Conservation (phyloP, 1,140 invertebrate species). For the Plectrocnemia conspersa region DNA sequence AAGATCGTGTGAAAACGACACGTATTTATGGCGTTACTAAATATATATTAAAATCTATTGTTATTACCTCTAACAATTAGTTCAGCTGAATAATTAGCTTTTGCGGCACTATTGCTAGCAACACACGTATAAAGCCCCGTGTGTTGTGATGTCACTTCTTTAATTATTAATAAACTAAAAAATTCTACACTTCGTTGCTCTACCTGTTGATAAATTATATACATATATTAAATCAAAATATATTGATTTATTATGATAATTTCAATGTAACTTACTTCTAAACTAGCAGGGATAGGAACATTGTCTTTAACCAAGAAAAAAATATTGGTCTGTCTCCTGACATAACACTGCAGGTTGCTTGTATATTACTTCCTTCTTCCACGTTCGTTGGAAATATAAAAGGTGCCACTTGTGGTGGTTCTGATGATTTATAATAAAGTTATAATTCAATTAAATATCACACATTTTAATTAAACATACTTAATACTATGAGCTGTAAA, state of each 20-base stretch:
- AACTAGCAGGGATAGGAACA: slow-evolving; percentile 53
- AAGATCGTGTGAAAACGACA: background rate
- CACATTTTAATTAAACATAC: slow-evolving; percentile 47
- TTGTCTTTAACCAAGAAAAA: slow-evolving; percentile 76
- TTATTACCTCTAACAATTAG: slow-evolving; percentile 74
- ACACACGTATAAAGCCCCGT: slow-evolving; percentile 84
- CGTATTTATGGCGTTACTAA: background rate
- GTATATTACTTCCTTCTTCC: slow-evolving; percentile 73
- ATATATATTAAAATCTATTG: background rate
- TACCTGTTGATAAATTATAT: slow-evolving; percentile 50
- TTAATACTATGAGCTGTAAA: slow-evolving; percentile 63
- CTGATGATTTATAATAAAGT: slow-evolving; percentile 40
- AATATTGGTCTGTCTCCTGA: slow-evolving; percentile 78
- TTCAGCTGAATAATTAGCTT: slow-evolving; percentile 75
- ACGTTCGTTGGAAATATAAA: slow-evolving; percentile 69
- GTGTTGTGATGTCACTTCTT: slow-evolving; percentile 68
- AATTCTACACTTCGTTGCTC: slow-evolving; percentile 72
- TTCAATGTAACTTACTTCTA: slow-evolving; percentile 47
- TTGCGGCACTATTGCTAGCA: slow-evolving; percentile 77
- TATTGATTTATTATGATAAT: background rate
- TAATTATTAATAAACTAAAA: slow-evolving; percentile 73
- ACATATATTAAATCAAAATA: background rate
- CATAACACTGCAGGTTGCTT: slow-evolving; percentile 78
- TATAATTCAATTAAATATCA: slow-evolving; percentile 9
- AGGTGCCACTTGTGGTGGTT: slow-evolving; percentile 66